Conservation (phyloP, 2,113 vertebrate genomes). For the Butorides virescens region DNA sequence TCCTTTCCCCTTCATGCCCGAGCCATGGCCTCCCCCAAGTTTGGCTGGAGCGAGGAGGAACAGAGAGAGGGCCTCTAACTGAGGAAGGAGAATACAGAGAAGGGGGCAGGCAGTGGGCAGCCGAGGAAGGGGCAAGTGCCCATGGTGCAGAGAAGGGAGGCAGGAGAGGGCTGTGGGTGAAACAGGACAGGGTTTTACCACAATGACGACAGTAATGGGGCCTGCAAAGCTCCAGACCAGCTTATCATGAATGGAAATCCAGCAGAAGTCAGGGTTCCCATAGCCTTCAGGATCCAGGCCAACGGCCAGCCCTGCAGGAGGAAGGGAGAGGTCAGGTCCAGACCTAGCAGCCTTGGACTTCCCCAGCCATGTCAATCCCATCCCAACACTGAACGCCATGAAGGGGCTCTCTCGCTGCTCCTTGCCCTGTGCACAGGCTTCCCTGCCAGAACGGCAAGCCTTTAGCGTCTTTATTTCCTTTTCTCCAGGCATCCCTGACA, state of each 20-base stretch:
- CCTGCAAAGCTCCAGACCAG: conserved; percentile 98
- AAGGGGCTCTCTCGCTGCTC: not conserved
- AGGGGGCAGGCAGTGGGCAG: conserved; percentile 16
- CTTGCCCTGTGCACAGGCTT: not conserved
- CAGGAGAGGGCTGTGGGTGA: not conserved
- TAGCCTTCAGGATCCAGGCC: conserved; percentile 96
- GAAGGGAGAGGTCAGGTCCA: not conserved
- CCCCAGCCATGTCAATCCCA: not conserved
- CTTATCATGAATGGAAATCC: conserved; percentile 97
- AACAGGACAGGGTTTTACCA: conserved; percentile 80
- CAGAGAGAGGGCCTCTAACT: not conserved
- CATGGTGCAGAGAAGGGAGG: not conserved
- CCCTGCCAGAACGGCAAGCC: not conserved
- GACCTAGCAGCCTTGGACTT: not conserved
- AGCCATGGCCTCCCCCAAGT: not conserved
- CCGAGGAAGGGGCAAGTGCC: not conserved
- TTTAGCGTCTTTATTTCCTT: not conserved
- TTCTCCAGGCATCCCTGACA: not conserved
- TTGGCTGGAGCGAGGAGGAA: not conserved
- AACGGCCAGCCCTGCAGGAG: conserved; percentile 84
- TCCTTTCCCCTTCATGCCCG: not conserved
- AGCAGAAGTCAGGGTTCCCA: conserved; percentile 97
- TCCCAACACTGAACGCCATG: not conserved
- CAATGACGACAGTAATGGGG: conserved; percentile 90
- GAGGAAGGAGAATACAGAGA: not conserved